Evolutionary conservation across 2,888 invertebrate species (phyloP), one percentile per base, ranked within the genome.

Genomic region (Patella ulyssiponensis): DNA sequence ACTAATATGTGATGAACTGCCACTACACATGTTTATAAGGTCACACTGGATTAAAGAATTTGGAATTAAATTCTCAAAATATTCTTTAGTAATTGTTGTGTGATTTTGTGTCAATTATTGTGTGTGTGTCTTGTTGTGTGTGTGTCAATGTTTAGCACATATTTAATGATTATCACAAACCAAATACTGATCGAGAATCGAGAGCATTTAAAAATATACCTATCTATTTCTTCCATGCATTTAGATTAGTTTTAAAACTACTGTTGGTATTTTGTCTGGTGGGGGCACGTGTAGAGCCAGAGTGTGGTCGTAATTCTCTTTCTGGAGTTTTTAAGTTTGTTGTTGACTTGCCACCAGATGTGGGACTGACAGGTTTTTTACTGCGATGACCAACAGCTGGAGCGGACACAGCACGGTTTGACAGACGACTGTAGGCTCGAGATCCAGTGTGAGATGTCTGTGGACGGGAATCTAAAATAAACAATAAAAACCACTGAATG

Each of bases 391-490:
- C 64, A 23, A 58, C 51, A 5, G 76, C 71, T 56, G 76, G 71
- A 33, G 71, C 76, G 14, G 76, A 76, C 58, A 71, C 71, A 12
- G 71, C 51, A 20, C 76, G 27, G 58, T 72, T 75, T 4, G 71
- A 33, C 17, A 33, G 20, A 14, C 64, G 51, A n/a, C 52, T 51
- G 14, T 27, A 51, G 12, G 15, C 64, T 51, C 73, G 51, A 9
- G 58, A 64, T 7, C 17, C 44, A 3, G 71, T 44, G 11, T 71
- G 56, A 20, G 56, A 44, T 20, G 74, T 74, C 11, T 70, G 74
- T 54, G 71, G 72, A 5, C 71, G 69, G 1, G 44, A 76, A 77
- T 17, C 82, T 83, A 54, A 44, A 44, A 44, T 44, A 44, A 1
- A 44, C 44, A 44, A 44, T 44, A 44, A 9, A 44, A 44, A 44